phyloP scores from a whole-genome alignment of 2,113 vertebrate species.

The Pluvianellus socialis region DNA sequence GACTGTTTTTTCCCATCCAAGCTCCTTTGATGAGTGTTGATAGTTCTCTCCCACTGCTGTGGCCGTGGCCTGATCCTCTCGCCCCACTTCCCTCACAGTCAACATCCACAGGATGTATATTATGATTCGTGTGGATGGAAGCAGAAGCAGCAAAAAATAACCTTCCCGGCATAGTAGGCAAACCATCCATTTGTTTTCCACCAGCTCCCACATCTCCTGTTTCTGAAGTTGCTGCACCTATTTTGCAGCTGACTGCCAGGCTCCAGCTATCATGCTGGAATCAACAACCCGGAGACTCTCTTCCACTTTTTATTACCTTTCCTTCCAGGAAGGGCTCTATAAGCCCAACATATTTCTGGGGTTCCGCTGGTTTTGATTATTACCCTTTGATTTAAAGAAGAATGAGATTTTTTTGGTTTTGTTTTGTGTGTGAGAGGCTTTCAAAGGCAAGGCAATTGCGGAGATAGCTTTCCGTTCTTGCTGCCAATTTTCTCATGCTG shows the following conservation, averaged over 20 bases:
- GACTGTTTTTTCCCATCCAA: conserved; percentile 26
- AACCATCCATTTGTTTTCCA: conserved; percentile 70
- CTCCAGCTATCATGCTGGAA: not conserved
- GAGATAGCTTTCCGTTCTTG: not conserved
- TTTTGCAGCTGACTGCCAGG: conserved; percentile 42
- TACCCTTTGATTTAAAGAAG: not conserved
- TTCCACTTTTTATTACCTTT: not conserved
- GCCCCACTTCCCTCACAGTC: conserved; percentile 74
- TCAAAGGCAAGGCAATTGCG: not conserved
- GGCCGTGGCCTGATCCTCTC: conserved; percentile 71
- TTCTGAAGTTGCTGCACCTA: conserved; percentile 80
- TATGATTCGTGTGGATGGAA: conserved; percentile 36
- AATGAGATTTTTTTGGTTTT: not conserved
- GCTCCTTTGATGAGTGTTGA: conserved; percentile 63
- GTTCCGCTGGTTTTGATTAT: conserved; percentile 23
- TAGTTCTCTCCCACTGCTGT: conserved; percentile 71
- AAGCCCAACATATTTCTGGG: not conserved
- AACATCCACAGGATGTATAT: conserved; percentile 51
- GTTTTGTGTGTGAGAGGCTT: not conserved
- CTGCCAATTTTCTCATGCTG: conserved; percentile 2
- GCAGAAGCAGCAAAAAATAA: conserved; percentile 57
- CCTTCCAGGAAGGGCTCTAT: not conserved
- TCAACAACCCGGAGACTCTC: not conserved
- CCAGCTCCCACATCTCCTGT: conserved; percentile 84
- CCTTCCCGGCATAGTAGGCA: conserved; percentile 33